Evolutionary conservation across 2,797 vertebrate genomes (phyloP), one percentile per base, ranked within the genome.

Genomic region (Pogoniulus pusillus): DNA sequence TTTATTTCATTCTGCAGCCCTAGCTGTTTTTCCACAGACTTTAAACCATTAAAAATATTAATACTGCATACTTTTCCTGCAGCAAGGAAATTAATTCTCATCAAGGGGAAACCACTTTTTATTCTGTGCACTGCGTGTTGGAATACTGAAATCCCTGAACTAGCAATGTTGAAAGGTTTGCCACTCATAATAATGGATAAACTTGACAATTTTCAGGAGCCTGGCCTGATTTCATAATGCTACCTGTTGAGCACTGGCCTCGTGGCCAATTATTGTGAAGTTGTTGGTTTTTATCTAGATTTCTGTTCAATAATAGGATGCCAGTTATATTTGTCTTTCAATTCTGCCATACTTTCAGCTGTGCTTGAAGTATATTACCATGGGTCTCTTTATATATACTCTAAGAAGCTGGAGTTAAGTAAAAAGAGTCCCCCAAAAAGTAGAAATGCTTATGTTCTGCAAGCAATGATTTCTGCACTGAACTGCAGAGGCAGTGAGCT

Each of bases 61-160:
- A 71, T 83, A 72, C 16, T 91, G 5, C 6, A 16, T 82, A 58
- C 20, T 73, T 51, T 60, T 71, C 6, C n/a, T 26, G 51, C 39
- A 58, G 27, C 4, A 94, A 93, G 91, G 4, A 85, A 90, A 90
- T 89, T 74, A 78, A 94, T 92, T 93, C 12, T 81, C 35, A 85
- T 87, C 26, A 69, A 85, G 51, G 81, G 7, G 24, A n/a, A n/a
- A n/a, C n/a, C n/a, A n/a, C n/a, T n/a, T n/a, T 91, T 77, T 87
- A 58, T 89, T 96, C 37, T 63, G 39, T 66, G n/a, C n/a, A n/a
- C 32, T 75, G 58, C 85, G 6, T n/a, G 23, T 20, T 62, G 10
- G n/a, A 84, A 80, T 89, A 59, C 54, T 77, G 54, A 95, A 58
- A 58, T 79, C 63, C 37, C 49, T 64, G 39, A 47, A 54, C 18